Percentiles rank a stretch among this genome's conserved stretches.
Evolutionary conservation across 2,888 invertebrate species (phyloP).

Genomic region (Cheilosia urbana): DNA sequence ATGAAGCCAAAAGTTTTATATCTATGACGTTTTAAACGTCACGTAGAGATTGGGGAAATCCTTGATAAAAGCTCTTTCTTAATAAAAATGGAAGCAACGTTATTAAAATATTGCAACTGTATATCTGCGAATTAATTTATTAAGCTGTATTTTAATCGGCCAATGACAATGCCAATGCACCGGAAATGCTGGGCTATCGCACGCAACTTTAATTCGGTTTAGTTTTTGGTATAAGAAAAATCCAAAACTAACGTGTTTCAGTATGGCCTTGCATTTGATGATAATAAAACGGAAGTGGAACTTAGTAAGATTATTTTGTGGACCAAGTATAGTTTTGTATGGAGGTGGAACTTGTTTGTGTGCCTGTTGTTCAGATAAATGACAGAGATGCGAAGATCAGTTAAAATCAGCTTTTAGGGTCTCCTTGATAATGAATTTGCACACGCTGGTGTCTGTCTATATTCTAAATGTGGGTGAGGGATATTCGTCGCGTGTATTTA

Average conservation of each 20-base stretch:
- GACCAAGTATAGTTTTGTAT: too few relatives aligned
- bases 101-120: too few relatives aligned
- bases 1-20: neutral
- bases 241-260: neutral
- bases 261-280: slow-evolving; percentile 19
- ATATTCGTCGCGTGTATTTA: neutral
- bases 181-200: neutral
- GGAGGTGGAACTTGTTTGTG: slow-evolving; percentile 19
- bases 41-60: slow-evolving; percentile 8
- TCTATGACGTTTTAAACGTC: slow-evolving; percentile 6
- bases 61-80: slow-evolving; percentile 4
- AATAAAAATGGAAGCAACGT: neutral
- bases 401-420: neutral
- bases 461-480: slow-evolving; percentile 23
- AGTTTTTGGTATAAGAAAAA: neutral
- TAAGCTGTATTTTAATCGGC: neutral
- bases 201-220: neutral
- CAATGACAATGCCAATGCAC: slow-evolving; percentile 27
- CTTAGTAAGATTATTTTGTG: too few relatives aligned
- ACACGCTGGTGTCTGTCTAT: neutral
- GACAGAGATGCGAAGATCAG: slow-evolving; percentile 9
- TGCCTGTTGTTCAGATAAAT: neutral
- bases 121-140: neutral
- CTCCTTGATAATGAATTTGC: neutral
- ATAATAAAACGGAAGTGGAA: slow-evolving; percentile 26